Percentiles rank a stretch among this genome's conserved stretches.
These are phyloP conservation scores for Lanistes nyassanus DNA, from an alignment of 1,140 invertebrate species.

Conservation along the genomic window DNA sequence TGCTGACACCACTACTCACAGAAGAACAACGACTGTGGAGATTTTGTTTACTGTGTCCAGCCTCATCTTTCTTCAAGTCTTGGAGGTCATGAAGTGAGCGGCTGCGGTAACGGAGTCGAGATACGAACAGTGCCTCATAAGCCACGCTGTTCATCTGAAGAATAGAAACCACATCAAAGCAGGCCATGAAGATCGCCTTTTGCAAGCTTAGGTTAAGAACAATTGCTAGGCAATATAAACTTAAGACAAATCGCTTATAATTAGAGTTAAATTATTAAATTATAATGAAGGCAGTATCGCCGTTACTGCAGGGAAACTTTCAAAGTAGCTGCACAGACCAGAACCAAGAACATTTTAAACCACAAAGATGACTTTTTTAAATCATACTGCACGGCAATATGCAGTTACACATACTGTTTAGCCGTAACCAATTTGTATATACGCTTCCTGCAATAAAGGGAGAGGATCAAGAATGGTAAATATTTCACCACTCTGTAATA, in stretches of 20 bases:
- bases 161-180: neutral
- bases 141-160: slow-evolving; percentile 8
- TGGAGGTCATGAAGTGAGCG: slow-evolving; percentile 11
- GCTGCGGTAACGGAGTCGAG: slow-evolving; percentile 1
- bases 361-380: too few relatives aligned
- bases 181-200: neutral
- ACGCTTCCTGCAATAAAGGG: too few relatives aligned
- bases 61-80: neutral
- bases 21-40: neutral
- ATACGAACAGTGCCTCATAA: slow-evolving; percentile 15
- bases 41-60: neutral
- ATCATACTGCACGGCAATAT: too few relatives aligned
- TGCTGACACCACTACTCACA: neutral
- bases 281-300: neutral
- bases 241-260: too few relatives aligned
- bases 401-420: too few relatives aligned
- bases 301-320: too few relatives aligned
- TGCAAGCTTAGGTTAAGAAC: neutral
- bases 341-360: too few relatives aligned
- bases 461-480: too few relatives aligned
- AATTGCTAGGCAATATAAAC: too few relatives aligned
- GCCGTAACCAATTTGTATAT: too few relatives aligned
- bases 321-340: too few relatives aligned
- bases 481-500: too few relatives aligned
- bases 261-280: neutral